Evolutionary conservation across 53 echinoderm and acorn worm species (phyloP), one percentile per base, ranked within the genome.

Genomic region (Temnopleurus reevesii): DNA sequence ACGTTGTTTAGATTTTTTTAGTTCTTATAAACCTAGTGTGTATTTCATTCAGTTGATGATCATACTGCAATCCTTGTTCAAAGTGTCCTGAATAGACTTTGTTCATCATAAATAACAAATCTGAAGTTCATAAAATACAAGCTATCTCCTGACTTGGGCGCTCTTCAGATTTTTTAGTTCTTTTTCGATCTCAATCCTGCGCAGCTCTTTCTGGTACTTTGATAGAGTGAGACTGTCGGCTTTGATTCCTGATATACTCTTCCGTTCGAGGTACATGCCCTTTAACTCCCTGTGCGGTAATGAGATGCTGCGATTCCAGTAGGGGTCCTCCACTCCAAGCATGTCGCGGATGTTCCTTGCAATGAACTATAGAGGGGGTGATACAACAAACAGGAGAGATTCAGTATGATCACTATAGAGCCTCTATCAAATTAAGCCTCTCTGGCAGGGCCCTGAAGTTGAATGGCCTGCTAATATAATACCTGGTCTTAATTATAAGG

Each of bases 221-320:
- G 54, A 89, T 46, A 93, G 90, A 12, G 94, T 96, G 45, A 99
- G 91, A 46, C 60, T 79, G 45, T 99, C 90, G 12, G 96, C 96
- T 46, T 90, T 93, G 30, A 87, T 81, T 19, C 96, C 99, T 19
- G 96, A 91, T 34, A 99, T 92, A 51, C 94, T 96, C 91, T 96
- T 99, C 17, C 94, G 84, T 88, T 99, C 99, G 46, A 99, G 92
- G 85, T 91, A 99, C 96, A 99, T 99, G 23, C 99, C 99, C 90
- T 93, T 92, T 0, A 91, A 89, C 81, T 96, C 96, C 17, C 99
- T 85, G 64, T 89, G 99, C 38, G 93, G 94, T 30, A 99, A 63
- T 34, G 99, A 96, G 59, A 99, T 99, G 56, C 96, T 99, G 0
- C 99, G 92, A 47, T 96, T 99, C 99, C 99, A 99, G 71, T 93